Evolutionary conservation across 2,113 vertebrate species (phyloP), one percentile per base, ranked within the genome.

Genomic region (Tachycineta bicolor): DNA sequence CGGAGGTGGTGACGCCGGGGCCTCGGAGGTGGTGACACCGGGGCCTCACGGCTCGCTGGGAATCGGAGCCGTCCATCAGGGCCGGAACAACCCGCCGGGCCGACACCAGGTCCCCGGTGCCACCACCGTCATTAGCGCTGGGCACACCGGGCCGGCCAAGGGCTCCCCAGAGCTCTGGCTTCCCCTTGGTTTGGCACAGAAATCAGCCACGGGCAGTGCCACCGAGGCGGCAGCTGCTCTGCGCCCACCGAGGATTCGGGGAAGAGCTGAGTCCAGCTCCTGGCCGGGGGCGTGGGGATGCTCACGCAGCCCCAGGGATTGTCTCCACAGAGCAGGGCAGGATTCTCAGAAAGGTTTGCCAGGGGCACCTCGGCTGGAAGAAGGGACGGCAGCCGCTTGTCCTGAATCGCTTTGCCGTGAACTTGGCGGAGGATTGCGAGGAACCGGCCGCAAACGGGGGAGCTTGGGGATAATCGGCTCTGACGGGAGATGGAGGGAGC

Each of bases 111-210:
- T 74, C 84, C 34, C 60, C 2, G 3, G 83, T 70, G 91, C 68
- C 80, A 1, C 68, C 83, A 2, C n/a, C 0, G 6, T 33, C 56
- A 34, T 58, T 25, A 37, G 0, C 1, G 34, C 0, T 1, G 2
- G 85, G 55, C 74, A 6, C 11, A 7, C 25, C 1, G 6, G 64
- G 14, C 47, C 39, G 21, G 53, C n/a, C 70, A 0, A 29, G 39
- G 9, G 19, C 23, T 69, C 82, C 70, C 4, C 12, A 20, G 22
- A 71, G 60, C 50, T 84, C 47, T 83, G 2, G 16, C 63, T 94
- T 96, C 68, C 59, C 87, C 87, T 83, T 92, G 22, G 1, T 81
- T 90, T 59, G 69, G 83, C 81, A 23, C 55, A 75, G 89, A 81
- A 75, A 82, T 78, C 43, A 46, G 69, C 39, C 60, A 14, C 29